phyloP scores from a whole-genome alignment of 1,140 invertebrate genomes.

The Drosophila willistoni region DNA sequence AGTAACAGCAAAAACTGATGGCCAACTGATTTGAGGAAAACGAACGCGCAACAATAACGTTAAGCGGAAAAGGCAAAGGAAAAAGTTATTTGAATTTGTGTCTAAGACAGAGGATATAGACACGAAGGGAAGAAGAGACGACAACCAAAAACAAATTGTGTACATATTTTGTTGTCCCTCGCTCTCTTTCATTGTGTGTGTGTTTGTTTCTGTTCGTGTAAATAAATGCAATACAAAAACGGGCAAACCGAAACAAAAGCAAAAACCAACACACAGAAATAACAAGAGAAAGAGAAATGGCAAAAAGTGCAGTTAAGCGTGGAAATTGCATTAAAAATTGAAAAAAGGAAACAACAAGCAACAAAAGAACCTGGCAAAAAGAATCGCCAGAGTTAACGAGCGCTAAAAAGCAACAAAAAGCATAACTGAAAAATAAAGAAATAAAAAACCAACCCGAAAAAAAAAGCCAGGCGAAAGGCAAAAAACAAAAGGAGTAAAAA shows the following conservation, averaged over 20 bases:
- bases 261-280: conserved; percentile 36
- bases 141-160: conserved; percentile 58
- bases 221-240: conserved; percentile 74
- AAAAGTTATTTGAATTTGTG: conserved; percentile 76
- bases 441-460: conserved; percentile 11
- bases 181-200: conserved; percentile 39
- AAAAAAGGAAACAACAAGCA: conserved; percentile 46
- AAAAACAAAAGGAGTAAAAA: conserved; percentile 52
- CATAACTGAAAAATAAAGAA: conserved; percentile 24
- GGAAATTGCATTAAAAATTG: conserved; percentile 80
- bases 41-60: conserved; percentile 47
- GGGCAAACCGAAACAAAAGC: conserved; percentile 41
- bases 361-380: conserved; percentile 44
- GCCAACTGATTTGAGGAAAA: conserved; percentile 54
- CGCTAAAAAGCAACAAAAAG: conserved; percentile 69
- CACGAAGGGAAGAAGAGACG: conserved; percentile 11
- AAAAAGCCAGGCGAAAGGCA: background rate
- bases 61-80: conserved; percentile 50
- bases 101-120: conserved; percentile 3
- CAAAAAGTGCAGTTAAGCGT: conserved; percentile 78
- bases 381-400: conserved; percentile 66
- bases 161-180: conserved; percentile 61
- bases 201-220: conserved; percentile 50
- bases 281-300: conserved; percentile 57
- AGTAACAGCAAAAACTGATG: conserved; percentile 16